phyloP scores from a whole-genome alignment of 2,113 vertebrate genomes.

The Pedetes capensis region DNA sequence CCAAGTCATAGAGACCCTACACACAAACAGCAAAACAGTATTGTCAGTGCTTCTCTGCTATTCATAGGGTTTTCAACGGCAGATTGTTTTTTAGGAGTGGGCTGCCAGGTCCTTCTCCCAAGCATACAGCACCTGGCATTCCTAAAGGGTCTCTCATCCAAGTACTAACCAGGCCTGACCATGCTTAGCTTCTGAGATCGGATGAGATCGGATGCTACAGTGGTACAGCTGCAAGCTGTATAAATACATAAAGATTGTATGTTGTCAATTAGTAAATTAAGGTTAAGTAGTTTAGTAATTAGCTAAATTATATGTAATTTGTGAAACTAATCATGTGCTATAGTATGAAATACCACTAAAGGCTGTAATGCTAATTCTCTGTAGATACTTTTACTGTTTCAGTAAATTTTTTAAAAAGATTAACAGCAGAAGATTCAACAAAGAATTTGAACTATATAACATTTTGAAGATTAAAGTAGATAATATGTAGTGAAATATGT shows the following conservation, averaged over 20 bases:
- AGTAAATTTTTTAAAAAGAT: neutral
- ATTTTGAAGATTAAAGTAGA: constrained; percentile 66
- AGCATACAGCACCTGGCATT: too few species aligned
- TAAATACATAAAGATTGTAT: neutral
- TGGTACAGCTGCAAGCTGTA: neutral
- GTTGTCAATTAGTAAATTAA: constrained; percentile 17
- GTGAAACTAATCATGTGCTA: neutral
- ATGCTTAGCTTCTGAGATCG: too few species aligned
- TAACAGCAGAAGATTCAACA: neutral
- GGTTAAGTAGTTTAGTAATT: constrained; percentile 7
- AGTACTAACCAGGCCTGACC: too few species aligned
- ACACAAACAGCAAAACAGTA: too few species aligned
- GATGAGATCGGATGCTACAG: too few species aligned
- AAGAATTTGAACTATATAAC: constrained; percentile 32
- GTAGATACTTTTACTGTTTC: neutral
- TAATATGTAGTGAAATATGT: constrained; percentile 66
- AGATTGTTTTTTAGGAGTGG: too few species aligned
- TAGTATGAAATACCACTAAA: constrained; percentile 24
- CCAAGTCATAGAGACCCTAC: too few species aligned
- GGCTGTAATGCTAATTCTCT: neutral
- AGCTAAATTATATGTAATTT: constrained; percentile 41
- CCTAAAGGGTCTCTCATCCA: too few species aligned
- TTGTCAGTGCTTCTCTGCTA: too few species aligned
- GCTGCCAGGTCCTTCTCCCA: too few species aligned
- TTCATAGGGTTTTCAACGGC: too few species aligned